A percentile compares a stretch with the other conserved stretches of the same genome.
Evolutionary conservation across 1,140 invertebrate species (phyloP).

Genomic region (Rhagoletis zephyria): DNA sequence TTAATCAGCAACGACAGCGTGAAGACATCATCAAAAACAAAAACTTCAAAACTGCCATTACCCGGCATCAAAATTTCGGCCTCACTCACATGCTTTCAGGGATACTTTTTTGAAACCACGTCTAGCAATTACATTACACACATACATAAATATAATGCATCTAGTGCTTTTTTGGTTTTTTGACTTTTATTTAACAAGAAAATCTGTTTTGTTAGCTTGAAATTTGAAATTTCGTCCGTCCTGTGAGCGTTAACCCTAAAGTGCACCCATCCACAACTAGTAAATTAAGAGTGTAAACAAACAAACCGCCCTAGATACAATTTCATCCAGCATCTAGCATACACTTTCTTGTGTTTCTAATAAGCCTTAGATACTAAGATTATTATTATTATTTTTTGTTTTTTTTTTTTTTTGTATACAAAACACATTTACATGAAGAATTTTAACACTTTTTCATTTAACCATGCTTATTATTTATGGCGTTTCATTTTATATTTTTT

Average conservation of each 20-base stretch:
- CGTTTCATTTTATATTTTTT: background rate
- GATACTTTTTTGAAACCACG: slow-evolving; percentile 26
- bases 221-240: background rate
- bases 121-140: background rate
- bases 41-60: slow-evolving; percentile 17
- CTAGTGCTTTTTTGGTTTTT: background rate
- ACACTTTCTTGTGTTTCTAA: background rate
- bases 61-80: slow-evolving; percentile 34
- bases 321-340: background rate
- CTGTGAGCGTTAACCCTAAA: slow-evolving; percentile 23
- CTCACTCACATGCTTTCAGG: slow-evolving; percentile 40
- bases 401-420: background rate
- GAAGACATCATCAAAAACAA: slow-evolving; percentile 42
- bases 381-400: too few species aligned
- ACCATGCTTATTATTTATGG: slow-evolving; percentile 1
- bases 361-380: too few species aligned
- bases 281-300: background rate
- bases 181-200: background rate
- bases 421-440: background rate
- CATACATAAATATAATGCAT: too few species aligned
- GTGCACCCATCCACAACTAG: background rate
- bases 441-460: background rate
- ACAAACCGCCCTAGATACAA: background rate
- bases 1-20: slow-evolving; percentile 10
- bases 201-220: background rate